A percentile compares a stretch with the other conserved stretches of the same genome.
phyloP scores from a whole-genome alignment of 2,113 vertebrate genomes.

The Xiphophorus maculatus region DNA sequence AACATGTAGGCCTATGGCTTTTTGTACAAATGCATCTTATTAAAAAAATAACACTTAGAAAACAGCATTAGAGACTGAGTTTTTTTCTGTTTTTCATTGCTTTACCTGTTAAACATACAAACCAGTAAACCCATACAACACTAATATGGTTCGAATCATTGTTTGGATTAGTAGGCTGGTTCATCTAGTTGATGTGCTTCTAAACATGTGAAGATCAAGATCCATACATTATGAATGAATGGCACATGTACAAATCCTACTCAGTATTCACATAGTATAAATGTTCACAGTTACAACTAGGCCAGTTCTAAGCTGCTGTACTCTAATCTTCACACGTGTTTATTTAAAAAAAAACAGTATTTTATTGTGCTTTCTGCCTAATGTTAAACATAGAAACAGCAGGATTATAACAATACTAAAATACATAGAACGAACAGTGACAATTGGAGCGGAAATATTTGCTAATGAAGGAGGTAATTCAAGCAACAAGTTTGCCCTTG shows the following conservation, averaged over 20 bases:
- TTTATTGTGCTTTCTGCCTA: slow-evolving; percentile 74
- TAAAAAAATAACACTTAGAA: slow-evolving; percentile 79
- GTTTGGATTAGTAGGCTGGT: slow-evolving; percentile 10
- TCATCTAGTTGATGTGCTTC: slow-evolving; percentile 45
- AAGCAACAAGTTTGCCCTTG: slow-evolving; percentile 63
- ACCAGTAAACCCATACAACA: slow-evolving; percentile 55
- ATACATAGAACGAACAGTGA: slow-evolving; percentile 55
- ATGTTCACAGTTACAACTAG: slow-evolving; percentile 65
- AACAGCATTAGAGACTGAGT: slow-evolving; percentile 66
- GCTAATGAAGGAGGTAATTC: slow-evolving; percentile 63
- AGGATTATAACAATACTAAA: slow-evolving; percentile 67
- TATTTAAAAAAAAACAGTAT: slow-evolving; percentile 21
- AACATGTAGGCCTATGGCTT: slow-evolving; percentile 79
- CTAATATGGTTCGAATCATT: neutral
- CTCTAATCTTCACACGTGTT: slow-evolving; percentile 59
- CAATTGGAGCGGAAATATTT: slow-evolving; percentile 42
- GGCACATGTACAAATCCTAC: slow-evolving; percentile 53
- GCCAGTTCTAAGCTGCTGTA: slow-evolving; percentile 57
- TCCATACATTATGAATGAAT: slow-evolving; percentile 47
- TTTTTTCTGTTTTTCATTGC: slow-evolving; percentile 8
- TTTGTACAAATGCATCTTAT: slow-evolving; percentile 81
- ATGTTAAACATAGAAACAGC: slow-evolving; percentile 55
- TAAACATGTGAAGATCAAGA: slow-evolving; percentile 38
- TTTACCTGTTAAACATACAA: slow-evolving; percentile 65
- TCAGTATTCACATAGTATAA: slow-evolving; percentile 52